phyloP scores from a whole-genome alignment of 2,113 vertebrate genomes.

The Mus pahari region DNA sequence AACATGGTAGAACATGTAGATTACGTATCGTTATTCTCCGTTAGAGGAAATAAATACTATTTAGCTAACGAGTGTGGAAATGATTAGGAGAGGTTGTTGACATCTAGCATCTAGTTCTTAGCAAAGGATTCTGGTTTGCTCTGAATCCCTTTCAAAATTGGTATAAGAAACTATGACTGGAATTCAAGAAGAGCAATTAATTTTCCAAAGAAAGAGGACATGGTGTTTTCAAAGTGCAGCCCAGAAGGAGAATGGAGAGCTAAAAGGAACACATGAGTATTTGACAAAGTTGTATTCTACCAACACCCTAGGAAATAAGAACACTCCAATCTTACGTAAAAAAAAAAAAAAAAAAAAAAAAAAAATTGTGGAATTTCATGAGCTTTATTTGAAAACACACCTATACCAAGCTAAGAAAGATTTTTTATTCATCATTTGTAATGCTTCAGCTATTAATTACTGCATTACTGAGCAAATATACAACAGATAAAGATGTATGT shows the following conservation, averaged over 20 bases:
- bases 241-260: background rate
- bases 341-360: too few species aligned
- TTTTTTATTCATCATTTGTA: background rate
- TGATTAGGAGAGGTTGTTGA: background rate
- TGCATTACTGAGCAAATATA: background rate
- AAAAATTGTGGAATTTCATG: background rate
- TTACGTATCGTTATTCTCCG: background rate
- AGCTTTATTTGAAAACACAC: background rate
- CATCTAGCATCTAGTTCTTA: background rate
- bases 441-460: background rate
- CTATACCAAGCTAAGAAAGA: background rate
- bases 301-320: background rate
- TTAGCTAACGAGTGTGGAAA: background rate
- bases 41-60: background rate
- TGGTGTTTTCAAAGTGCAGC: background rate
- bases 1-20: background rate
- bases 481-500: background rate
- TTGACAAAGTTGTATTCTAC: background rate
- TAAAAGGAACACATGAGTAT: background rate
- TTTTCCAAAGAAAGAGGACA: background rate
- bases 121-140: background rate
- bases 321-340: background rate
- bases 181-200: background rate
- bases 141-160: background rate
- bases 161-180: background rate